Base-by-base conservation (phyloP, 2,113 vertebrate species). In the Heteronetta atricapilla region DNA sequence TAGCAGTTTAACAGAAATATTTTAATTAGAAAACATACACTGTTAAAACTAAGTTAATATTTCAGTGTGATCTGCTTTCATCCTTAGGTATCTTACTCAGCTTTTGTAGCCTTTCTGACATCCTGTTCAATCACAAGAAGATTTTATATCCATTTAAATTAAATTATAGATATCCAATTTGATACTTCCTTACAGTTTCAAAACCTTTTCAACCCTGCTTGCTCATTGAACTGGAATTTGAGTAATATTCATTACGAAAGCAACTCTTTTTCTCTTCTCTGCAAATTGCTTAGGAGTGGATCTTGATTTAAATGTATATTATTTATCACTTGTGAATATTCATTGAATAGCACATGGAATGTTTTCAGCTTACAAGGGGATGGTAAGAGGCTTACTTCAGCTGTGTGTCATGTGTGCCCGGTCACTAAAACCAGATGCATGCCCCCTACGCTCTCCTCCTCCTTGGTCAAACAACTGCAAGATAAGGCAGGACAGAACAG, bases 381-480 rank as follows among this genome's bases (percentile, higher is more conserved):
- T 22, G 7, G 19, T 38, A 11, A 68, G 28, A 83, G 13, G 21
- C 33, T 80, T 6, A 26, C 13, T 82, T 69, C 59, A 86, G 33
- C 14, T 73, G 80, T 64, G 13, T 10, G 36, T 67, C 10, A 1
- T 26, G 15, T 56, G 14, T 50, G 21, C 34, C 2, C 0, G 1
- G 15, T 62, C 13, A 70, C 22, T 75, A 58, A 90, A 82, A 72
- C 34, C 28, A 69, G 33, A 15, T 52, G 26, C 3, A 79, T 23
- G 75, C 17, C 48, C 58, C 15, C 17, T 80, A 16, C 12, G 29
- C 5, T 13, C 26, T 82, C 22, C 6, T 62, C 17, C 14, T 4
- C 6, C 4, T 13, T 26, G 1, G 1, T 25, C 46, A 76, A 91
- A 73, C 2, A 10, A 0, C 0, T 68, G 38, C 67, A 53, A 70